These are phyloP conservation scores for Pelvicachromis taeniatus DNA, from an alignment of 2,113 vertebrate species.

Conservation along the genomic window DNA sequence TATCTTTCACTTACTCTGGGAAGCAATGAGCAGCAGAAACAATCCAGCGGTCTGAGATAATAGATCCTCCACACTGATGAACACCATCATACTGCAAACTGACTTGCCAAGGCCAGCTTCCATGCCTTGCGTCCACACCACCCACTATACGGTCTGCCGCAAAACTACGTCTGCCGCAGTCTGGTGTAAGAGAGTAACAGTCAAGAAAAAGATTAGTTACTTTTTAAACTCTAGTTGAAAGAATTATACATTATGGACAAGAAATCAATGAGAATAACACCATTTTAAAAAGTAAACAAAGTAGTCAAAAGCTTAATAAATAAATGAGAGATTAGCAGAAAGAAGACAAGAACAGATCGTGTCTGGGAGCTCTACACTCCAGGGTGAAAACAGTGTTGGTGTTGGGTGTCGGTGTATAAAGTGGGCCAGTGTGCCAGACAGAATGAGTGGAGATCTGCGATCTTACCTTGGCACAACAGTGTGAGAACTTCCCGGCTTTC, in stretches of 20 bases:
- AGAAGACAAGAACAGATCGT: background rate
- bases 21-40: slow-evolving; percentile 89
- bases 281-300: background rate
- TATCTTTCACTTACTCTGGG: slow-evolving; percentile 76
- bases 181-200: slow-evolving; percentile 37
- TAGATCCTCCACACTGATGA: slow-evolving; percentile 85
- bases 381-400: background rate
- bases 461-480: slow-evolving; percentile 76
- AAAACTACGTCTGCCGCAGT: slow-evolving; percentile 83
- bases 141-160: slow-evolving; percentile 85
- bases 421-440: slow-evolving; percentile 15
- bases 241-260: background rate
- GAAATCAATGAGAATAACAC: background rate
- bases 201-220: background rate
- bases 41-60: slow-evolving; percentile 86
- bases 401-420: background rate
- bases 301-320: background rate
- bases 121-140: slow-evolving; percentile 80
- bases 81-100: slow-evolving; percentile 83
- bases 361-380: background rate
- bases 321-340: background rate
- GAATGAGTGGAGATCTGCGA: background rate
- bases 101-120: slow-evolving; percentile 89
- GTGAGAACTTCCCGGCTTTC: slow-evolving; percentile 73
- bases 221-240: background rate